Evolutionary conservation across 2,113 vertebrate genomes (phyloP).

Genomic region (Phycodurus eques): DNA sequence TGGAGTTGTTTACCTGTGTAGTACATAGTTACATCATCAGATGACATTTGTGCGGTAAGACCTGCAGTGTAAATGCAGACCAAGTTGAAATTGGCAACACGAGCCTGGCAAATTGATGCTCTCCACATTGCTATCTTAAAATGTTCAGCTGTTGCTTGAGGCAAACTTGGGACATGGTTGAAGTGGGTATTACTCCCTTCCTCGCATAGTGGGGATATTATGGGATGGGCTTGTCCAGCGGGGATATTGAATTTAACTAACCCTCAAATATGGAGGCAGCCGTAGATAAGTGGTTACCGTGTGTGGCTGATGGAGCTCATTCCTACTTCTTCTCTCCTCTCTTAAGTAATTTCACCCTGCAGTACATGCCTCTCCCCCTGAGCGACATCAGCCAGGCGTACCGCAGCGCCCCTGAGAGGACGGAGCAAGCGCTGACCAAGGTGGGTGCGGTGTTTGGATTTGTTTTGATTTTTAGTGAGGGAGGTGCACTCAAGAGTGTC

Average conservation of each 20-base stretch:
- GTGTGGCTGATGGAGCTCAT: not conserved
- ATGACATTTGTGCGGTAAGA: not conserved
- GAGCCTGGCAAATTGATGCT: constrained; percentile 40
- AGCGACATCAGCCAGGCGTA: constrained; percentile 88
- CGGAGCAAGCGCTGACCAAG: constrained; percentile 86
- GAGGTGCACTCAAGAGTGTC: too few relatives aligned
- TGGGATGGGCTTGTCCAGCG: constrained; percentile 35
- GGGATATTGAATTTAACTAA: constrained; percentile 50
- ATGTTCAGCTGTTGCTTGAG: constrained; percentile 42
- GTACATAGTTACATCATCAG: not conserved
- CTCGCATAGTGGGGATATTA: constrained; percentile 39
- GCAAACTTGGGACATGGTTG: constrained; percentile 44
- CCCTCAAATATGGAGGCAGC: constrained; percentile 17
- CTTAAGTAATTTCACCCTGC: constrained; percentile 85
- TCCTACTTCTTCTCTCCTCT: constrained; percentile 21
- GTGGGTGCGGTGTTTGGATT: constrained; percentile 42
- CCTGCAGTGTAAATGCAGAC: not conserved
- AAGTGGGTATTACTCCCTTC: constrained; percentile 50
- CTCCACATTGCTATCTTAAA: constrained; percentile 49
- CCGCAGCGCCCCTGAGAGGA: constrained; percentile 84
- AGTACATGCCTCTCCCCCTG: constrained; percentile 89
- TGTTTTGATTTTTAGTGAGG: not conserved
- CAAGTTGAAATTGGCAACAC: constrained; percentile 19
- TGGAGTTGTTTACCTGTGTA: not conserved
- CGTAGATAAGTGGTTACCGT: not conserved